These are phyloP conservation scores for Chaitophorus viminalis DNA, from an alignment of 2,888 invertebrate genomes.

Conservation along the genomic window DNA sequence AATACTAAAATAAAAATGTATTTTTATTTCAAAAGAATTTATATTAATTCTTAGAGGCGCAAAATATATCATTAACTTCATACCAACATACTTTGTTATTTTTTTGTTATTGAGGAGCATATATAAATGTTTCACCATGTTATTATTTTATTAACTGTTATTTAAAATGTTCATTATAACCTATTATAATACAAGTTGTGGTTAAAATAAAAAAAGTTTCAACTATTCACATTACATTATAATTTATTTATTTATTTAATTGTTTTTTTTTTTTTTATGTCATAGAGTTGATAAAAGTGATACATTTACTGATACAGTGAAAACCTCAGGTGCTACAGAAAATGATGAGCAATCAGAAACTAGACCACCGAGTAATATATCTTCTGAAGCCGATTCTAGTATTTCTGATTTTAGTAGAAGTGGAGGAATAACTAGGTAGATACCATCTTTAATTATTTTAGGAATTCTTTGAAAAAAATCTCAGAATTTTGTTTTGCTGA, in stretches of 20 bases:
- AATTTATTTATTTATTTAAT: not conserved
- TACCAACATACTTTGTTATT: too few species aligned
- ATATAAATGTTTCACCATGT: not conserved
- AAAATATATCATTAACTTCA: too few species aligned
- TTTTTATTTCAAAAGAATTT: not conserved
- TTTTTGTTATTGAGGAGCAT: too few species aligned
- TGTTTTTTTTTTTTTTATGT: not conserved
- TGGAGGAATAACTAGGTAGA: constrained; percentile 23
- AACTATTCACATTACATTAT: not conserved
- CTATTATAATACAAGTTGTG: not conserved
- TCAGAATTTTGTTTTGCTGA: too few species aligned
- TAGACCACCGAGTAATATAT: constrained; percentile 21
- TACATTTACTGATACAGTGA: not conserved
- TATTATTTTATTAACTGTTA: not conserved
- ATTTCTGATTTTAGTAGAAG: not conserved
- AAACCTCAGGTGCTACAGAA: not conserved
- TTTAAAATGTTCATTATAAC: not conserved
- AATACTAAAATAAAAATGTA: too few species aligned
- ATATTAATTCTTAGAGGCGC: too few species aligned
- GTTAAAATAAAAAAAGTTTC: too few species aligned
- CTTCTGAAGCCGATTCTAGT: constrained; percentile 15
- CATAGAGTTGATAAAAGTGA: constrained; percentile 7
- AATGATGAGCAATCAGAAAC: constrained; percentile 30
- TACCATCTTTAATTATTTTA: not conserved
- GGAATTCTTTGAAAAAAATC: too few species aligned